phyloP scores from a whole-genome alignment of 2,113 vertebrate genomes.

The Ptilonorhynchus violaceus region DNA sequence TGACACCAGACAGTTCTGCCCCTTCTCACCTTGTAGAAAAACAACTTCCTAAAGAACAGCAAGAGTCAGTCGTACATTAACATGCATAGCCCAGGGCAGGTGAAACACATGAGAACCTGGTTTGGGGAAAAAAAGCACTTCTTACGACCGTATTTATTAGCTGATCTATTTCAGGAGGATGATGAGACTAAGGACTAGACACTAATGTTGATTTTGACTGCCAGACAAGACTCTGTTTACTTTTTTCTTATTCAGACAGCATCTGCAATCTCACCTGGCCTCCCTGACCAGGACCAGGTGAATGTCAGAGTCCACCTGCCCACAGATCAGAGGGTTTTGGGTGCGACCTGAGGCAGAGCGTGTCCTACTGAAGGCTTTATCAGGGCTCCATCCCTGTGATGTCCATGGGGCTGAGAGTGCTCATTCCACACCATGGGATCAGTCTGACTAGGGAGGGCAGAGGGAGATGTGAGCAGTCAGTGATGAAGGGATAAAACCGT shows the following conservation, averaged over 20 bases:
- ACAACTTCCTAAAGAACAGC: not conserved
- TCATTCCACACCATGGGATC: fast-evolving
- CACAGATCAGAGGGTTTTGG: not conserved
- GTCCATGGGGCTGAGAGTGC: not conserved
- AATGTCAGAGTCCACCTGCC: not conserved
- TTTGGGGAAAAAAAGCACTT: not conserved
- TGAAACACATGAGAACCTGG: not conserved
- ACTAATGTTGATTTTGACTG: not conserved
- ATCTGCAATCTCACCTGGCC: not conserved
- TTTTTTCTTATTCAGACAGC: not conserved
- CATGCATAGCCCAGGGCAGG: not conserved
- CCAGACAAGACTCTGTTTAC: not conserved
- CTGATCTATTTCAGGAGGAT: not conserved
- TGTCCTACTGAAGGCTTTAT: not conserved
- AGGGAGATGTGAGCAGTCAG: not conserved
- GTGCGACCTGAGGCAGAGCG: not conserved
- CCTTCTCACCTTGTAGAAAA: not conserved
- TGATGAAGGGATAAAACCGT: not conserved
- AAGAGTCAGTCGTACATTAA: not conserved
- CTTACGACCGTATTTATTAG: not conserved
- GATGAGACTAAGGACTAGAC: not conserved
- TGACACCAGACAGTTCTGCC: not conserved
- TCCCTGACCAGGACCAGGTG: not conserved
- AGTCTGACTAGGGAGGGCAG: not conserved
- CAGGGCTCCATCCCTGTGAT: not conserved